Base-by-base conservation (phyloP, 1,140 invertebrate genomes). In the Papilio polyxenes region DNA sequence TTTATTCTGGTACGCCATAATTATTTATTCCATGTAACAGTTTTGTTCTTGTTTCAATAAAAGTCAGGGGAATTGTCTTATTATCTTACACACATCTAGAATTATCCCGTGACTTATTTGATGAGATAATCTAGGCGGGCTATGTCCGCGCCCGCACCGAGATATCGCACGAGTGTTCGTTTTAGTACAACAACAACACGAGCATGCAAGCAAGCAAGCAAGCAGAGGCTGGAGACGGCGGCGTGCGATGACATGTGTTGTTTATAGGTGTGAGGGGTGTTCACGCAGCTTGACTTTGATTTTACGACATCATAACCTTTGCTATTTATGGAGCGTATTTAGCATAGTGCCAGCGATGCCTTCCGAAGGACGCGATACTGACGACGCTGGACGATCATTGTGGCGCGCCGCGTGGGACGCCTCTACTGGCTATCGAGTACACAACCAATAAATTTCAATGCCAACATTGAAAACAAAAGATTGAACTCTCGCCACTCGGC, bases 381-480 rank as follows among this genome's bases (percentile, higher is more conserved):
- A 88, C 88, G 85, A 85, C 81, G 87, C 85, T 85, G 82, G 81
- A 81, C 80, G 87, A 86, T 87, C 88, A 87, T 90, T 89, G 91
- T 89, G 78, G 85, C 85, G 83, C 83, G 81, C 78, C 89, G 92
- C 92, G 92, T 93, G 90, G 91, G 92, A 85, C 85, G 93, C 84
- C 87, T 89, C 93, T 92, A 92, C 91, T 92, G 90, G 87, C 89
- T 94, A 94, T 94, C 93, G 89, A 88, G 87, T 86, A 89, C 89
- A 88, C 89, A 91, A 92, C 91, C 91, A 93, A 94, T 94, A 94
- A 94, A 94, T 94, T 93, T 91, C 89, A 92, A 88, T 90, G 90
- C 87, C 86, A 90, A 92, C 91, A 88, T 85, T 84, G 87, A 87
- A 93, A 93, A 92, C 90, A 93, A 93, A 93, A 94, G 90, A 79